These are phyloP conservation scores for Conops quadrifasciatus DNA, from an alignment of 2,888 invertebrate species.

Conservation along the genomic window DNA sequence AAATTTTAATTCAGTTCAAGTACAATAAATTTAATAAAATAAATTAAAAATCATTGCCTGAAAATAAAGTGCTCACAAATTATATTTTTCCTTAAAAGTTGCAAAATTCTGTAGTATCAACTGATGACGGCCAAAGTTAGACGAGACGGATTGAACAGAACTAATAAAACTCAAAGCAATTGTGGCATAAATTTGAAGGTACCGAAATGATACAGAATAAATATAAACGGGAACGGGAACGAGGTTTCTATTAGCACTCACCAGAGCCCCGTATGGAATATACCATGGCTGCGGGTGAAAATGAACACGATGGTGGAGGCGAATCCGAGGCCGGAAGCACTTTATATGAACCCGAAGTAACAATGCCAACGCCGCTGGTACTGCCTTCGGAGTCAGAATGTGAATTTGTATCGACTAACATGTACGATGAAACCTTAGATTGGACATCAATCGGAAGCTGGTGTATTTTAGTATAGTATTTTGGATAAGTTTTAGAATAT, in stretches of 20 bases:
- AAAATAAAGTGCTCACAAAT: no score
- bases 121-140: no score
- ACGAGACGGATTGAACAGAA: not conserved
- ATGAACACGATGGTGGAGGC: conserved; percentile 67
- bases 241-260: conserved; percentile 66
- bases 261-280: conserved; percentile 69
- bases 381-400: conserved; percentile 65
- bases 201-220: conserved; percentile 38
- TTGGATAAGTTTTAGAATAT: not conserved
- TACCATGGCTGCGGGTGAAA: conserved; percentile 87
- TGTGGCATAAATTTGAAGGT: conserved; percentile 39
- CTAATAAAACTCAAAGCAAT: conserved; percentile 44
- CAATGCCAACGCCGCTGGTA: conserved; percentile 62
- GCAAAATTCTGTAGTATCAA: no score
- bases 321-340: conserved; percentile 66
- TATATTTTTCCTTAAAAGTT: no score
- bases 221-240: conserved; percentile 50
- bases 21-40: not conserved
- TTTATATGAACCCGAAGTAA: conserved; percentile 64
- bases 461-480: not conserved
- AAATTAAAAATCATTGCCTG: conserved; percentile 37
- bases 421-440: conserved; percentile 83
- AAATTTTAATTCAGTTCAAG: not conserved
- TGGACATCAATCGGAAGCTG: conserved; percentile 92
- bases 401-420: conserved; percentile 64